These are phyloP conservation scores for Actinernus sp. DNA, from an alignment of 92 coral and sea anemone genomes.

Conservation along the genomic window DNA sequence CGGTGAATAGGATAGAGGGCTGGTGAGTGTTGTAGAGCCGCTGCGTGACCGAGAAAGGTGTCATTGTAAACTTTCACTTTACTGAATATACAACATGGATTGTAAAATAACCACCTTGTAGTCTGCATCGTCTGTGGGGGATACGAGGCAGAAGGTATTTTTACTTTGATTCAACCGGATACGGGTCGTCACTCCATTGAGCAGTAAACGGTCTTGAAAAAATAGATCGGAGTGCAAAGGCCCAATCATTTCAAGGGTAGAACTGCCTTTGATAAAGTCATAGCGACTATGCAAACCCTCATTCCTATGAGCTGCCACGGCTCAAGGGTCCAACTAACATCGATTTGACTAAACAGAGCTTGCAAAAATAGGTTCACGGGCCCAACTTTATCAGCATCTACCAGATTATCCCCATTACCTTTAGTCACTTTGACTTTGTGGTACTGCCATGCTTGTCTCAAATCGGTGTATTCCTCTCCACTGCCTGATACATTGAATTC, in stretches of 20 bases:
- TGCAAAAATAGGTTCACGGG: constrained; percentile 42
- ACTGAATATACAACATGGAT: constrained; percentile 46
- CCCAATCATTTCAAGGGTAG: constrained; percentile 22
- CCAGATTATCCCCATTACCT: constrained; percentile 22
- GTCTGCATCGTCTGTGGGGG: constrained; percentile 26
- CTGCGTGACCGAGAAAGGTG: constrained; percentile 21
- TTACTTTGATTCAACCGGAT: constrained; percentile 51
- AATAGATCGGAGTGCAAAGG: constrained; percentile 49
- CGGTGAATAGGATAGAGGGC: constrained; percentile 65
- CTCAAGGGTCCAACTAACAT: constrained; percentile 5
- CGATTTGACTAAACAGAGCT: constrained; percentile 5
- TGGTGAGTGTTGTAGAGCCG: constrained; percentile 16
- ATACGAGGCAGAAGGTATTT: constrained; percentile 51
- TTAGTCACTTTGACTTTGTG: constrained; percentile 37
- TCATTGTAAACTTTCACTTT: no score
- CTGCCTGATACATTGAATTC: constrained; percentile 43
- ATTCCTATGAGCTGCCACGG: not conserved
- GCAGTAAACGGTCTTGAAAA: constrained; percentile 24
- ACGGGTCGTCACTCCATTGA: constrained; percentile 39
- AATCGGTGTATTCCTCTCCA: constrained; percentile 55
- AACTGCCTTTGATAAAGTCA: constrained; percentile 13
- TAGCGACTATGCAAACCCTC: constrained; percentile 22
- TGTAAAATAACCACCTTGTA: constrained; percentile 56
- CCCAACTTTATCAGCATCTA: constrained; percentile 8
- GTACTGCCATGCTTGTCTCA: constrained; percentile 29